Evolutionary conservation across 2,888 invertebrate genomes (phyloP).

Genomic region (Cyclophora albipunctata): DNA sequence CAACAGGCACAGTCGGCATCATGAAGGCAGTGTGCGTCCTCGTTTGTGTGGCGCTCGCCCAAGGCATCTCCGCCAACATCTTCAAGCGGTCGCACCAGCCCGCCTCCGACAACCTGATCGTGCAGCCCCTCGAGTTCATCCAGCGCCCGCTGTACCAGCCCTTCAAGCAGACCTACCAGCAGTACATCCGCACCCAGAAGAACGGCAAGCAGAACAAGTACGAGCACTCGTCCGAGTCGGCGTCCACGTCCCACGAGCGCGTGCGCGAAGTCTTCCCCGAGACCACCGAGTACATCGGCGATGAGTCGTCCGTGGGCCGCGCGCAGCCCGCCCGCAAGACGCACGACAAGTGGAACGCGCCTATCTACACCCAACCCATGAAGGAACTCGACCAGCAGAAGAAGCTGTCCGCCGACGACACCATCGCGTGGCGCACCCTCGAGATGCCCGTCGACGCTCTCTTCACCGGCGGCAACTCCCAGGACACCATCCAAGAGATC

Average conservation of each 20-base stretch:
- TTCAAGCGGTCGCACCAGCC: slow-evolving; percentile 37
- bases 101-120: slow-evolving; percentile 28
- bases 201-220: slow-evolving; percentile 11
- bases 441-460: slow-evolving; percentile 32
- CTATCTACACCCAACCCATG: slow-evolving; percentile 23
- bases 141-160: slow-evolving; percentile 23
- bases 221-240: slow-evolving; percentile 2
- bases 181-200: slow-evolving; percentile 13
- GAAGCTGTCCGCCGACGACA: slow-evolving; percentile 19
- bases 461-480: slow-evolving; percentile 25
- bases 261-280: slow-evolving; percentile 16
- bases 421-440: slow-evolving; percentile 37
- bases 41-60: slow-evolving; percentile 51
- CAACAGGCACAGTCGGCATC: slow-evolving; percentile 32
- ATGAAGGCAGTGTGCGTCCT: slow-evolving; percentile 57
- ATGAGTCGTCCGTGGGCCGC: slow-evolving; percentile 1
- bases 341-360: slow-evolving; percentile 24
- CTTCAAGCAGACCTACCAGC: slow-evolving; percentile 15
- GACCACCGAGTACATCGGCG: slow-evolving; percentile 11
- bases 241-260: slow-evolving; percentile 15
- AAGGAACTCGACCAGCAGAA: slow-evolving; percentile 22
- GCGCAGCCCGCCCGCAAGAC: slow-evolving; percentile 1
- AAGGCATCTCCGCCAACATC: slow-evolving; percentile 47
- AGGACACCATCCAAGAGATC: slow-evolving; percentile 41
- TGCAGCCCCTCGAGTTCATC: slow-evolving; percentile 35